Evolutionary conservation across 2,797 vertebrate genomes (phyloP), one percentile per base, ranked within the genome.

Genomic region (Rousettus madagascariensis): DNA sequence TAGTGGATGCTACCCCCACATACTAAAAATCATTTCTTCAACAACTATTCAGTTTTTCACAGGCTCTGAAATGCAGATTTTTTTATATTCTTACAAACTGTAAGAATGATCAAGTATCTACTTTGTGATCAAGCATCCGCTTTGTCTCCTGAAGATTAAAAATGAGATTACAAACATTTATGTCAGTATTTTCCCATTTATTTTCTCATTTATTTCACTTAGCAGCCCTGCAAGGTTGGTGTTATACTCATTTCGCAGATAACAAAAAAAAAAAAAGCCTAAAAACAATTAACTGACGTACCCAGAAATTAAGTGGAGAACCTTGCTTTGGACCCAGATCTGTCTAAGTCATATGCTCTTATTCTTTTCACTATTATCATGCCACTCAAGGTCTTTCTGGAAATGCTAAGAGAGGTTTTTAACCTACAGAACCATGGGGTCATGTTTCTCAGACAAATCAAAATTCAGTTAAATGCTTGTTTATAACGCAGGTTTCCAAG

Each of bases 171-270:
- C 53, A 95, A 57, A 65, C 12, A 38, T 66, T 84, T 43, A 68
- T 10, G 17, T 20, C 2, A 30, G 13, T 8, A 19, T 94, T 90
- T 95, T 80, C 91, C 43, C 38, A 5, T 65, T 69, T 9, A 36
- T 43, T 75, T 87, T 83, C 65, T 63, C 11, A 72, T 83, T 46
- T 91, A 77, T 75, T 86, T 94, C 82, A 74, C 69, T 92, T 85
- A 78, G 63, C 16, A 65, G 63, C 38, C 20, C 33, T 74, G 22
- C 33, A 95, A n/a, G 11, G 65, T 72, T 41, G 20, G 15, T 59
- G 24, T 86, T 43, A 65, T 41, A n/a, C 16, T 24, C 46, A n/a
- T 57, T 95, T 80, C 71, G 92, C 30, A 90, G 51, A 78, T 77
- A 41, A 74, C 86, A 38, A 38, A 38, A 74, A 89, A n/a, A 36